Conservation (phyloP, 1,140 invertebrate genomes). For the Augochlora pura region DNA sequence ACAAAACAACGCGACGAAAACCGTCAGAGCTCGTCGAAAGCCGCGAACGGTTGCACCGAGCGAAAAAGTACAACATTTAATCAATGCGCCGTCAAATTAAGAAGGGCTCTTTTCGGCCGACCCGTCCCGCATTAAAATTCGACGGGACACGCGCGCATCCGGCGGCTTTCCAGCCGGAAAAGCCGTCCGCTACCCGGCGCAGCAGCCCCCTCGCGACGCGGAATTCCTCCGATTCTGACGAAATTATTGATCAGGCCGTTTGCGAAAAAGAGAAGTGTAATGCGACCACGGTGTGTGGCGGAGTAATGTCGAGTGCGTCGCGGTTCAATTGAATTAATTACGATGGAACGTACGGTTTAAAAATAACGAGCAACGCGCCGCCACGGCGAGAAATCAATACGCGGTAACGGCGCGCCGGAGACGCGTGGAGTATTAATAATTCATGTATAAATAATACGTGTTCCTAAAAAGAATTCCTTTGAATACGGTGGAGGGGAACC, state of each 20-base stretch:
- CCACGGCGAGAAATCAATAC: conserved; percentile 38
- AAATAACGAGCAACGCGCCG: conserved; percentile 33
- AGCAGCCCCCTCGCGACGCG: neutral
- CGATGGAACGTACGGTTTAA: conserved; percentile 33
- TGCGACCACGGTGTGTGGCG: neutral
- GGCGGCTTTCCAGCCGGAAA: neutral
- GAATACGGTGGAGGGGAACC: neutral
- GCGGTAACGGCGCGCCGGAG: conserved; percentile 18
- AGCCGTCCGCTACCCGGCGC: neutral
- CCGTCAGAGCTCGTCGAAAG: too few species aligned
- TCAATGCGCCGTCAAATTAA: neutral
- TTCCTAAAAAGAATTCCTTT: conserved; percentile 11
- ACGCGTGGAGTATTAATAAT: conserved; percentile 30
- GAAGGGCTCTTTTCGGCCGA: neutral
- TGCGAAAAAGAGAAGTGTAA: neutral
- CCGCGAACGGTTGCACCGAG: neutral
- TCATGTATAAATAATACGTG: conserved; percentile 36
- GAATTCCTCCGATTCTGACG: neutral
- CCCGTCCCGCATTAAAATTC: neutral
- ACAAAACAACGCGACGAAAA: too few species aligned
- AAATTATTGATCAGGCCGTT: neutral
- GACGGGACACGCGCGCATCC: neutral
- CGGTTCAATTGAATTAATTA: conserved; percentile 42
- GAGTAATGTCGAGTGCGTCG: conserved; percentile 28
- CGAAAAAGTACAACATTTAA: neutral